Base-by-base conservation (phyloP, 2,888 invertebrate species). In the Mantis religiosa region DNA sequence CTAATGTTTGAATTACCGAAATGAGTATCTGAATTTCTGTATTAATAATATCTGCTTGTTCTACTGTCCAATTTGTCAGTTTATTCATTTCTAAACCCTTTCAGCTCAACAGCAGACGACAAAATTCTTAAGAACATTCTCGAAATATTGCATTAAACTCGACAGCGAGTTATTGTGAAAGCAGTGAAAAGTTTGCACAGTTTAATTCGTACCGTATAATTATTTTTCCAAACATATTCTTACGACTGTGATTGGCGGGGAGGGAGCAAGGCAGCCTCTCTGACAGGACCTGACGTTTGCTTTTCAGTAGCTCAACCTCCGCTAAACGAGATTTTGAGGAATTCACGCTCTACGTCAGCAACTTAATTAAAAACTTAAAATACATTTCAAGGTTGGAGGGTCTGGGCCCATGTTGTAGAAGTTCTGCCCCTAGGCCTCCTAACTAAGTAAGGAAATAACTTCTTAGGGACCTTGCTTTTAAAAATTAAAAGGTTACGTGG, bases 311-410 rank as follows among this genome's bases (percentile, higher is more conserved):
- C 82, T 82, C n/a, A 87, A 87, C 82, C 82, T 87, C 34, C 82
- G 34, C 87, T 27, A 87, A 87, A 82, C 87, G 87, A 87, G 87
- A 82, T 87, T 82, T 14, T 87, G 82, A 87, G 82, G 87, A 87
- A 87, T 87, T 87, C 87, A 81, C 86, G 54, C 86, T 86, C 86
- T n/a, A 82, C 41, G 41, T 87, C 82, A 87, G 82, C n/a, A n/a
- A 82, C 81, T 87, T 87, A 87, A 87, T 87, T 87, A 82, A 87
- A 87, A 87, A 87, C 87, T 87, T 87, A 87, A 54, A 86, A 86
- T 86, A 81, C 28, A 81, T 71, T 71, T 71, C 54, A 71, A 71
- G 54, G 54, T 71, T 71, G 54, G 54, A 71, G 54, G 14, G 6
- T 71, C 25, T 71, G 20, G 3, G 25, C 54, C 20, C 54, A 54